Percentiles rank a stretch among this genome's conserved stretches.
These are phyloP conservation scores for Campopleginae sp. DNA, from an alignment of 2,888 invertebrate species.

Conservation along the genomic window DNA sequence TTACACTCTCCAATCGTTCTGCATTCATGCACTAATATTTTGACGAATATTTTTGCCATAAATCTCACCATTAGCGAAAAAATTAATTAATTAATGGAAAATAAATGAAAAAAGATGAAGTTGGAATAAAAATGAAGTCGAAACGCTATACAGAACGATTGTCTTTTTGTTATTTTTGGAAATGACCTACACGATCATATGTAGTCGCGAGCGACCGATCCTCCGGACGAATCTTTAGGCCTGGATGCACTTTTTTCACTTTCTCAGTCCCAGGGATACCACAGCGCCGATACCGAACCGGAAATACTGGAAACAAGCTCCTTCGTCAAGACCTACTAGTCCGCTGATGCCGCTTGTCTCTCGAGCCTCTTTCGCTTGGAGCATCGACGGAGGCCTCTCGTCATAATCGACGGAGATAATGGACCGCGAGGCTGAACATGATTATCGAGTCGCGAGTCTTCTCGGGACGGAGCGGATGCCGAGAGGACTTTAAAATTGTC, in stretches of 20 bases:
- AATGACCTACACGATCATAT: conserved; percentile 27
- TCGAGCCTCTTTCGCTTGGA: neutral
- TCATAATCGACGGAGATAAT: neutral
- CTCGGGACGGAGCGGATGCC: conserved; percentile 17
- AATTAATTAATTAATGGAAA: conserved; percentile 5
- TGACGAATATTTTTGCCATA: neutral
- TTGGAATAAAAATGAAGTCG: conserved; percentile 9
- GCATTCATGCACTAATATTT: conserved; percentile 25
- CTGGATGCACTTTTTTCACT: conserved; percentile 82
- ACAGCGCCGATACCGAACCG: conserved; percentile 79
- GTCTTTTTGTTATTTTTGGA: conserved; percentile 60
- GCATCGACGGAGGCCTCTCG: neutral
- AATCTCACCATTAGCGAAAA: neutral
- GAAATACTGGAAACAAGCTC: conserved; percentile 79
- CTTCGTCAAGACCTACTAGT: conserved; percentile 79
- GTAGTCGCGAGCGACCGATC: conserved; percentile 74
- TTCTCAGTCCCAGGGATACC: conserved; percentile 81
- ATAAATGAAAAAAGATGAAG: neutral
- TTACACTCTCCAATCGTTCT: conserved; percentile 17
- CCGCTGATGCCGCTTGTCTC: conserved; percentile 27
- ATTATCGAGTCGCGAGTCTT: conserved; percentile 33
- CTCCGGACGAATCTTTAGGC: conserved; percentile 78
- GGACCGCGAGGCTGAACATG: neutral
- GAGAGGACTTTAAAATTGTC: conserved; percentile 8
- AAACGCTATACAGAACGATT: conserved; percentile 58